Evolutionary conservation across 2,797 vertebrate species (phyloP).

Genomic region (Microctenopoma lineatum): DNA sequence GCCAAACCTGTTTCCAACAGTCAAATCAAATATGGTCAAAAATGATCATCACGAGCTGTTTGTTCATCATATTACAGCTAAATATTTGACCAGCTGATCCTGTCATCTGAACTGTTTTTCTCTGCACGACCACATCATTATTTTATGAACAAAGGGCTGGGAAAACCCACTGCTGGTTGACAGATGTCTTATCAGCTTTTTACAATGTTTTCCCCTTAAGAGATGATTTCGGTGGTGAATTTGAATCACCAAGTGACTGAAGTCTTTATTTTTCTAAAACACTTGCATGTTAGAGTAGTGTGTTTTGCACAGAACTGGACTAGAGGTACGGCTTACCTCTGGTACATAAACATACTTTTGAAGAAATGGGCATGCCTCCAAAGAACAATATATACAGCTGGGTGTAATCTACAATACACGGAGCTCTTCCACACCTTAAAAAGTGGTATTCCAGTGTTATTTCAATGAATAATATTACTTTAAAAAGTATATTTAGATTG

Average conservation of each 20-base stretch:
- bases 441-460: conserved; percentile 11
- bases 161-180: conserved; percentile 17
- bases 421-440: background rate
- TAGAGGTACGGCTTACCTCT: background rate
- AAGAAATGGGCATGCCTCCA: background rate
- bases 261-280: conserved; percentile 16
- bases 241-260: too few species aligned
- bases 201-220: too few species aligned
- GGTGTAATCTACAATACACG: conserved; percentile 12
- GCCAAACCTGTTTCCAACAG: conserved; percentile 22
- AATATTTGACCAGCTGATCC: conserved; percentile 7
- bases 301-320: background rate
- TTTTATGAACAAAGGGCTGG: conserved; percentile 21
- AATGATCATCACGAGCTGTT: background rate
- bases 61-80: background rate
- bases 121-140: background rate
- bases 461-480: conserved; percentile 19
- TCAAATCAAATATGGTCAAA: conserved; percentile 22
- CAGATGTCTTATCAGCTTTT: conserved; percentile 15
- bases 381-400: conserved; percentile 4
- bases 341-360: background rate
- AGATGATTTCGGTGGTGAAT: too few species aligned
- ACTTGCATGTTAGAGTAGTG: background rate
- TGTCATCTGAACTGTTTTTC: conserved; percentile 13
- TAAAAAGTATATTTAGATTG: conserved; percentile 17